Evolutionary conservation across 2,797 vertebrate genomes (phyloP), one percentile per base, ranked within the genome.

Genomic region (Manis pentadactyla): DNA sequence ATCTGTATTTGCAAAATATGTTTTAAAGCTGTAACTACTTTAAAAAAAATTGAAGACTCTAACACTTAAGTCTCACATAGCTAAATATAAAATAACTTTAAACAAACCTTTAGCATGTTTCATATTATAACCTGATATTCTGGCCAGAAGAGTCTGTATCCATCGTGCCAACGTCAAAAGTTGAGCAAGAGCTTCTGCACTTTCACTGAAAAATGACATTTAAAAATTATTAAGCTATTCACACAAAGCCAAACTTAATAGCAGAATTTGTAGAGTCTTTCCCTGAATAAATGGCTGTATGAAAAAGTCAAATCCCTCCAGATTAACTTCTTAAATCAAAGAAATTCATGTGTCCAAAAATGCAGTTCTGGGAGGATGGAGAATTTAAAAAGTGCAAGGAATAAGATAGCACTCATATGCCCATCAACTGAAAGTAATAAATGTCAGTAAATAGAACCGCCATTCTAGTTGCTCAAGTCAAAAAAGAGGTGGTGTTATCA

Each of bases 131-230:
- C 99, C 99, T 1, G 97, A 98, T 98, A 99, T 99, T 96, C 99
- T 99, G 97, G 99, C 99, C 66, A 98, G 97, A 91, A 99, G 94
- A 97, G 99, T 99, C 97, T 99, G 99, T 96, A 99, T 99, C 99
- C 99, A 99, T 96, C 98, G 99, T 87, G 99, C 97, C 95, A 99
- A 97, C 11, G 99, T 99, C 95, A 99, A 98, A 97, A 99, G 98
- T 91, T 99, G 99, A 94, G 99, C 99, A 96, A 99, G 98, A 96
- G 99, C 98, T 94, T 99, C 99, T 93, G 99, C 99, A 98, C 99
- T 99, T 97, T 99, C 99, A 98, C 99, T 99, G 97, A 89, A 97
- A 93, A 98, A 55, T 81, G 71, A 96, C 73, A 97, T 97, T 96
- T 91, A 94, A 88, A 95, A 96, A 92, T 94, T 66, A 86, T 93